A percentile compares a stretch with the other conserved stretches of the same genome.
These are phyloP conservation scores for Brienomyrus brachyistius DNA, from an alignment of 2,113 vertebrate species.

Conservation along the genomic window DNA sequence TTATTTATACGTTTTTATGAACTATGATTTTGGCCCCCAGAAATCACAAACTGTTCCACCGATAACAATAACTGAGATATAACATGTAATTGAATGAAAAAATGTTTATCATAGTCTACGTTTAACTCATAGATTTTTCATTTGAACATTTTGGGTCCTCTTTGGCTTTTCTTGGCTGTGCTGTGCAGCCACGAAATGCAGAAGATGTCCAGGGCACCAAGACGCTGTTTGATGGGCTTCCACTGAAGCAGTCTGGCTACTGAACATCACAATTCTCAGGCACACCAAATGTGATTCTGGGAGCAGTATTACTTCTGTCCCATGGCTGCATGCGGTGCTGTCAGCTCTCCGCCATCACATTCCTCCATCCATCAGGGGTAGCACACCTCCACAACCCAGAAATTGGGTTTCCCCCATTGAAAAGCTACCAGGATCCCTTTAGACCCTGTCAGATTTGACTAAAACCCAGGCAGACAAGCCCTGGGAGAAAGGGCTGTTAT, in stretches of 20 bases:
- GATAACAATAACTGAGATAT: neutral
- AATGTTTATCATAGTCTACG: neutral
- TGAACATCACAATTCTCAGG: neutral
- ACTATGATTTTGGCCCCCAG: neutral
- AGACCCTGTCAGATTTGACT: slow-evolving; percentile 13
- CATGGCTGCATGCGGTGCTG: neutral
- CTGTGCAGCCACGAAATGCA: neutral
- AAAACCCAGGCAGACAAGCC: slow-evolving; percentile 9
- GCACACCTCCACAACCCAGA: neutral
- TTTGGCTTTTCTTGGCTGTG: neutral
- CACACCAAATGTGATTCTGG: neutral
- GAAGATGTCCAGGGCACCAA: neutral
- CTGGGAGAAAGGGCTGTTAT: slow-evolving; percentile 7
- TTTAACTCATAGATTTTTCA: neutral
- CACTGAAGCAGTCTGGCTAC: neutral
- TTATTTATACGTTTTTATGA: neutral
- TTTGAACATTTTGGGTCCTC: neutral
- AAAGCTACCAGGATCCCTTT: slow-evolving; percentile 16
- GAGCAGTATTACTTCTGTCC: neutral
- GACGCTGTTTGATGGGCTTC: neutral
- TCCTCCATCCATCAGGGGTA: neutral
- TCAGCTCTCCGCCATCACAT: neutral
- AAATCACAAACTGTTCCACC: neutral
- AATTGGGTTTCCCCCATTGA: slow-evolving; percentile 4
- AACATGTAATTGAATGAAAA: neutral